Conservation (phyloP, 2,113 vertebrate species). For the Chlamydotis undulata region DNA sequence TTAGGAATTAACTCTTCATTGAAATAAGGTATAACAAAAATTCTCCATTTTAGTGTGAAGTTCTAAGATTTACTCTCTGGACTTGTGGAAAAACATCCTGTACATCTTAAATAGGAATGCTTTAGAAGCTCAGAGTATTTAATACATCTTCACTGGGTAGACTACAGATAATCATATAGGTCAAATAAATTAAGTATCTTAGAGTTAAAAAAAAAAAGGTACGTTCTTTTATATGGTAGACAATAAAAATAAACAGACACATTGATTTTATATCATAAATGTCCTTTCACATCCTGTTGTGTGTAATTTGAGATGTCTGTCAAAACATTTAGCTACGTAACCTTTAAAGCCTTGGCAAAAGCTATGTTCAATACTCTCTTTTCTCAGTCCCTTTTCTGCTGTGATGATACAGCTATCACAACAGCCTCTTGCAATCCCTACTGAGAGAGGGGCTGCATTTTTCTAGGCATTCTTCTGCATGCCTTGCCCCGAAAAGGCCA, state of each 20-base stretch:
- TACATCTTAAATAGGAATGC: background rate
- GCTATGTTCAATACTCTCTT: background rate
- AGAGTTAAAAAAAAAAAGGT: background rate
- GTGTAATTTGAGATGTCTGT: background rate
- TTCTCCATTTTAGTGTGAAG: background rate
- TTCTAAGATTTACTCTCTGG: background rate
- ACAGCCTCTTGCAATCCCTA: accelerated
- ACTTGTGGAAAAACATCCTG: background rate
- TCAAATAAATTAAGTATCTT: background rate
- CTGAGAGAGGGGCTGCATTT: background rate
- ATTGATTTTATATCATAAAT: background rate
- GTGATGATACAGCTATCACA: accelerated
- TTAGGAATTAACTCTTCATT: background rate
- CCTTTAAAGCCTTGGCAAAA: background rate
- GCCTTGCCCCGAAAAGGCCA: background rate
- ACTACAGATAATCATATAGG: background rate
- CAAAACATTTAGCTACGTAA: background rate
- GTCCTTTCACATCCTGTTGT: background rate
- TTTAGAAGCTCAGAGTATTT: background rate
- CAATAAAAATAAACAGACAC: background rate
- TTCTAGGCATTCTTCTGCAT: background rate
- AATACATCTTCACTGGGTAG: background rate
- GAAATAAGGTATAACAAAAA: background rate
- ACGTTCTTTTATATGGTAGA: background rate
- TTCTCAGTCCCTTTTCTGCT: background rate